Percentiles rank a stretch among this genome's conserved stretches.
Evolutionary conservation across 2,888 invertebrate genomes (phyloP).

Genomic region (Tachina lurida): DNA sequence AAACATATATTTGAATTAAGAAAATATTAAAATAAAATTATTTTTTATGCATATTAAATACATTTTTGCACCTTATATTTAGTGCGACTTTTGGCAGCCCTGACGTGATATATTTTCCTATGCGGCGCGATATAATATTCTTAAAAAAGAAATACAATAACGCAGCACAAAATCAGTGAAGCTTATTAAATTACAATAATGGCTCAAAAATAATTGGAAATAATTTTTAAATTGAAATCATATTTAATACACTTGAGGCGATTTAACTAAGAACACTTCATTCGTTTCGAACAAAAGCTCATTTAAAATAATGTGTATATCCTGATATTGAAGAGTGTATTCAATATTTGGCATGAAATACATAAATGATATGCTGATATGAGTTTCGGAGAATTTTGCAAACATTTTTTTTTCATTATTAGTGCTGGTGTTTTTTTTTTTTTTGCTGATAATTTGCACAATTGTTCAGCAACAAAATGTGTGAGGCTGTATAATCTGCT

Average conservation of each 20-base stretch:
- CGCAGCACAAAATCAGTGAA: constrained; percentile 9
- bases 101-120: too few relatives aligned
- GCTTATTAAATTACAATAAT: constrained; percentile 28
- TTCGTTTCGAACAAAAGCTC: neutral
- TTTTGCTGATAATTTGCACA: neutral
- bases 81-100: too few relatives aligned
- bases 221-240: constrained; percentile 27
- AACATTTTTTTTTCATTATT: neutral
- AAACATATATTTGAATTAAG: too few relatives aligned
- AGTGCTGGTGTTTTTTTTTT: neutral
- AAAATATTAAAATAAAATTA: too few relatives aligned
- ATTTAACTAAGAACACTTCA: neutral
- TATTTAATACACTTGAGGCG: neutral
- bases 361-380: neutral
- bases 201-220: constrained; percentile 42
- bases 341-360: neutral
- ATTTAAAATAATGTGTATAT: neutral
- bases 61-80: too few relatives aligned
- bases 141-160: too few relatives aligned
- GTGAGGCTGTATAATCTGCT: neutral
- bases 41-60: too few relatives aligned
- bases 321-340: neutral
- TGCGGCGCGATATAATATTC: too few relatives aligned
- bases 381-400: neutral
- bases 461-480: neutral